These are phyloP conservation scores for Planococcus citri DNA, from an alignment of 1,140 invertebrate species.

Conservation along the genomic window DNA sequence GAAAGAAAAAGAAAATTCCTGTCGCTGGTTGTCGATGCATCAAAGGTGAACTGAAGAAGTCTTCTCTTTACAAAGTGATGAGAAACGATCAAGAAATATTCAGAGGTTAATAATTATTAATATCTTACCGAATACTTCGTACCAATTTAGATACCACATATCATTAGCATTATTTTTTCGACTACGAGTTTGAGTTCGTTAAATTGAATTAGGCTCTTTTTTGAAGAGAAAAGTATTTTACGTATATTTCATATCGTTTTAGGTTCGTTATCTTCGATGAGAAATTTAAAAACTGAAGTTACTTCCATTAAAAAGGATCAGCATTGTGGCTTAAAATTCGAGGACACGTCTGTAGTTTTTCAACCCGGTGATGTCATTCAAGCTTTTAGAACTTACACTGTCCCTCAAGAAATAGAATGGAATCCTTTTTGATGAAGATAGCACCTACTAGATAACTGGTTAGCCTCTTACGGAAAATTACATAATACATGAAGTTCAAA, in stretches of 20 bases:
- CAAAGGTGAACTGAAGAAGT: constrained; percentile 61
- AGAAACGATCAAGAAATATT: constrained; percentile 56
- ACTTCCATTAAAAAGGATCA: constrained; percentile 65
- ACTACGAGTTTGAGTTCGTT: neutral
- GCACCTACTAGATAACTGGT: no score
- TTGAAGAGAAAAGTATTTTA: no score
- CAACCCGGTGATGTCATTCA: constrained; percentile 59
- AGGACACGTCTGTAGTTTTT: constrained; percentile 48
- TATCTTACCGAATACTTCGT: constrained; percentile 18
- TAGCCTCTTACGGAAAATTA: no score
- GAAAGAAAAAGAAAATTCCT: constrained; percentile 57
- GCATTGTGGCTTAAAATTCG: constrained; percentile 76
- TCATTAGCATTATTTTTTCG: neutral
- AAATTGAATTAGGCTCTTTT: no score
- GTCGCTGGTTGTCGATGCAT: constrained; percentile 79
- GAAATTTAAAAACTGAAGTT: constrained; percentile 80
- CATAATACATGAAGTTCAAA: no score
- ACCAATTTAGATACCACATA: neutral
- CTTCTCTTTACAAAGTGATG: constrained; percentile 51
- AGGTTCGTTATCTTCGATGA: constrained; percentile 67
- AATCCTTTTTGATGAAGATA: constrained; percentile 45
- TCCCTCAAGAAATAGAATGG: constrained; percentile 58
- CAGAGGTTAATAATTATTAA: constrained; percentile 44
- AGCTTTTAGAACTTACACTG: constrained; percentile 56
- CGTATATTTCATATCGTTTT: no score